Base-by-base conservation (phyloP, 2,888 invertebrate species). In the Elmis aenea region DNA sequence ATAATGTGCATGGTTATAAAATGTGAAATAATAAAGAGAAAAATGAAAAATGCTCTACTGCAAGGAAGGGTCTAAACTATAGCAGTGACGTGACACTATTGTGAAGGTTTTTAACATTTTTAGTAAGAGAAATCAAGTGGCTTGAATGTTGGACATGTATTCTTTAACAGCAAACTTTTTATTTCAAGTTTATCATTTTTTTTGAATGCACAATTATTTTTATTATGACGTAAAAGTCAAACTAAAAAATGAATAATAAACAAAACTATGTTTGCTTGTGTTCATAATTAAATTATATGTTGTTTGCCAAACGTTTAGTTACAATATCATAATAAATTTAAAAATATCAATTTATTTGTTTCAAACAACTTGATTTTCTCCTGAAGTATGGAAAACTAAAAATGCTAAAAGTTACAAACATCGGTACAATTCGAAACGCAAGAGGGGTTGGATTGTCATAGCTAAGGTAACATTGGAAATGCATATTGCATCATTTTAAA, bases 391-490 rank as follows among this genome's bases (percentile, higher is more conserved):
- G 11, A 21, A 30, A 5, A 32, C 2, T 13, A 9, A 10, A 14
- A 23, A 21, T 27, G 26, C 31, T 34, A 38, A 38, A 38, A 33
- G 35, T 33, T 38, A 34, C 42, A 42, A 37, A 42, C 33, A 31
- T 33, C 39, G 21, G 33, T 40, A 40, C 38, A 41, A 33, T 33
- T 40, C 26, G n/a, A 46, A 35, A 48, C 44, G 45, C 36, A 23
- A 38, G 15, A 40, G 46, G 53, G 43, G 38, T 34, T 28, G 41
- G 45, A 44, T 38, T 41, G 38, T 50, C 49, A 62, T 66, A 67
- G 65, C 61, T 59, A 67, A 68, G 68, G 68, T 66, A 65, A 67
- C 68, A 68, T 68, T 68, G 68, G 68, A 68, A 68, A 68, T 68
- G 68, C 64, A 58, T 61, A 53, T 38, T 45, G 36, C 45, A 52